Conservation (phyloP, 2,797 vertebrate genomes). For the Dromococcyx pavoninus region DNA sequence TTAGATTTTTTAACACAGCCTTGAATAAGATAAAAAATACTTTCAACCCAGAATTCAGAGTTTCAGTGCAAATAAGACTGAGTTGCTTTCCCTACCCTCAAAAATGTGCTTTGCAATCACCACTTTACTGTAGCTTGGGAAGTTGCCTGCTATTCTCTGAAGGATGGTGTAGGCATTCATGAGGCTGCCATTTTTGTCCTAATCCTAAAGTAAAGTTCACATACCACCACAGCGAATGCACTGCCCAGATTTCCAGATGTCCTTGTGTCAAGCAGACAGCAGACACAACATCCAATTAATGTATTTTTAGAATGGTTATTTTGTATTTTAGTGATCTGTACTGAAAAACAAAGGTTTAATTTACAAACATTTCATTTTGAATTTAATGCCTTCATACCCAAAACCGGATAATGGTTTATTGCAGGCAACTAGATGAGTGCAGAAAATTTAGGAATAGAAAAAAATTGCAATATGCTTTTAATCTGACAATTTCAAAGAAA, state of each 20-base stretch:
- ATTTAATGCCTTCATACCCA: not conserved
- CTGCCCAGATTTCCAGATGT: constrained; percentile 72
- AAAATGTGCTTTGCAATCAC: not conserved
- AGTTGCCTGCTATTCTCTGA: constrained; percentile 42
- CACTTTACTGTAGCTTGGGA: not conserved
- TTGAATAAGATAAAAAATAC: not conserved
- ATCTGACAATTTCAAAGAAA: not conserved
- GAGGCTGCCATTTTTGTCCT: constrained; percentile 63
- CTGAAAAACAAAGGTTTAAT: not conserved
- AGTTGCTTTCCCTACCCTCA: not conserved
- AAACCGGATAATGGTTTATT: not conserved
- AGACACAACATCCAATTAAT: not conserved
- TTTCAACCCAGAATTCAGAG: not conserved
- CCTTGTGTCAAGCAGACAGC: constrained; percentile 52
- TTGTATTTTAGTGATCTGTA: not conserved
- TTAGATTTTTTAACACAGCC: not conserved
- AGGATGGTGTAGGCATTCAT: constrained; percentile 43
- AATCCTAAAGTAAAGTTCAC: constrained; percentile 72
- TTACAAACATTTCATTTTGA: not conserved
- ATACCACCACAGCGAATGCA: constrained; percentile 46
- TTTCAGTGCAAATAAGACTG: not conserved
- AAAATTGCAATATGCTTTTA: not conserved
- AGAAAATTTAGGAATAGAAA: not conserved
- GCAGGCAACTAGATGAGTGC: not conserved
- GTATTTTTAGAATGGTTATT: not conserved